These are phyloP conservation scores for Hylaea fasciaria DNA, from an alignment of 2,888 invertebrate genomes.

Conservation along the genomic window DNA sequence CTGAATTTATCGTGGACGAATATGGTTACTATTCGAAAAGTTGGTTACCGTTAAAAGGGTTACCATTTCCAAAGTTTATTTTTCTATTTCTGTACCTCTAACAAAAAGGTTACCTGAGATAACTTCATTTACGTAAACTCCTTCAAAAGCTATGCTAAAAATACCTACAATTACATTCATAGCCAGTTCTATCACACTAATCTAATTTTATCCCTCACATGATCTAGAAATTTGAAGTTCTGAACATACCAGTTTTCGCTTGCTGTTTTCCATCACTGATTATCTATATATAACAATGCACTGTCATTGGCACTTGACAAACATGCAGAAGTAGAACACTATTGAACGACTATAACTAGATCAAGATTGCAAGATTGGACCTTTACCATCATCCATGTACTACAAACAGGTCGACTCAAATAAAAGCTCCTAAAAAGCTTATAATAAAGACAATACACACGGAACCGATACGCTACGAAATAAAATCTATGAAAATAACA, in stretches of 20 bases:
- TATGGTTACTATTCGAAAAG: constrained; percentile 2
- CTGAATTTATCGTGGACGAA: constrained; percentile 2
- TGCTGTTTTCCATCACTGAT: too few species aligned
- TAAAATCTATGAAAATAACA: constrained; percentile 37
- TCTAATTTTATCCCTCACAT: not conserved
- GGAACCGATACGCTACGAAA: not conserved
- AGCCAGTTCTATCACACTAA: not conserved
- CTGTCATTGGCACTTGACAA: too few species aligned
- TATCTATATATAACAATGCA: too few species aligned
- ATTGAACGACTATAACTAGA: too few species aligned
- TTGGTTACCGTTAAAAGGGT: not conserved
- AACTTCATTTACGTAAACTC: constrained; percentile 22
- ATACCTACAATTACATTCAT: not conserved
- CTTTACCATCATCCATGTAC: too few species aligned
- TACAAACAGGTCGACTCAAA: too few species aligned
- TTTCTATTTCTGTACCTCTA: constrained; percentile 14
- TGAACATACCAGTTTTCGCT: too few species aligned
- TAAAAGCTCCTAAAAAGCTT: too few species aligned
- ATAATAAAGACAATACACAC: too few species aligned
- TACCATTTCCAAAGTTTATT: constrained; percentile 7
- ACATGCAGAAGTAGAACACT: too few species aligned
- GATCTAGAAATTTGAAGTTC: not conserved
- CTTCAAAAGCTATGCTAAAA: constrained; percentile 24
- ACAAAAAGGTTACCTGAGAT: constrained; percentile 10
- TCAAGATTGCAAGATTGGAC: too few species aligned